Conservation (phyloP, 2,113 vertebrate genomes). For the Strigops habroptila region DNA sequence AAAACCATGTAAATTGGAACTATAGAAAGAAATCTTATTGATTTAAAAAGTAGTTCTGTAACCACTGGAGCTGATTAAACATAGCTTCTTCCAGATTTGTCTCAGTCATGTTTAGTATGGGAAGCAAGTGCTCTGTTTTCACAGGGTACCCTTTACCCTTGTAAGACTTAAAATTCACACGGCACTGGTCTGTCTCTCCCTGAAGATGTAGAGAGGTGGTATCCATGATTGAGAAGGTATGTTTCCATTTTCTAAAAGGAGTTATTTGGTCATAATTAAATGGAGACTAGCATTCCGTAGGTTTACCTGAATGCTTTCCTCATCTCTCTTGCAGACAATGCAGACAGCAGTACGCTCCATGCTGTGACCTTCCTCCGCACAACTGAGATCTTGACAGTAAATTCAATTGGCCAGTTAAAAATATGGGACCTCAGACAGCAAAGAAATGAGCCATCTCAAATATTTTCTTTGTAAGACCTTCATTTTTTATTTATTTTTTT, state of each 20-base stretch:
- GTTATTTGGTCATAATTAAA: background rate
- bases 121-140: background rate
- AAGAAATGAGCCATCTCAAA: slow-evolving; percentile 88
- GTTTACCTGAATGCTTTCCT: background rate
- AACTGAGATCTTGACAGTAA: slow-evolving; percentile 93
- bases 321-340: slow-evolving; percentile 81
- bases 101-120: background rate
- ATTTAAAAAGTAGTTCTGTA: background rate
- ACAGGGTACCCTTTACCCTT: background rate
- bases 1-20: background rate
- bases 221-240: background rate
- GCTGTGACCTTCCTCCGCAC: slow-evolving; percentile 91
- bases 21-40: background rate
- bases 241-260: background rate
- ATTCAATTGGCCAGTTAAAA: slow-evolving; percentile 97
- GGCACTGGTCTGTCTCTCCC: background rate
- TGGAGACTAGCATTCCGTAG: background rate
- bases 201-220: background rate
- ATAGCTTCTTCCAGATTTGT: background rate
- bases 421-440: slow-evolving; percentile 95
- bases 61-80: background rate
- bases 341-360: slow-evolving; percentile 95
- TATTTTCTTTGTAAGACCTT: slow-evolving; percentile 88
- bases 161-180: background rate
- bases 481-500: background rate